Percentiles rank a stretch among this genome's conserved stretches.
These are phyloP conservation scores for Falco cherrug DNA, from an alignment of 2,797 vertebrate species.

Conservation along the genomic window DNA sequence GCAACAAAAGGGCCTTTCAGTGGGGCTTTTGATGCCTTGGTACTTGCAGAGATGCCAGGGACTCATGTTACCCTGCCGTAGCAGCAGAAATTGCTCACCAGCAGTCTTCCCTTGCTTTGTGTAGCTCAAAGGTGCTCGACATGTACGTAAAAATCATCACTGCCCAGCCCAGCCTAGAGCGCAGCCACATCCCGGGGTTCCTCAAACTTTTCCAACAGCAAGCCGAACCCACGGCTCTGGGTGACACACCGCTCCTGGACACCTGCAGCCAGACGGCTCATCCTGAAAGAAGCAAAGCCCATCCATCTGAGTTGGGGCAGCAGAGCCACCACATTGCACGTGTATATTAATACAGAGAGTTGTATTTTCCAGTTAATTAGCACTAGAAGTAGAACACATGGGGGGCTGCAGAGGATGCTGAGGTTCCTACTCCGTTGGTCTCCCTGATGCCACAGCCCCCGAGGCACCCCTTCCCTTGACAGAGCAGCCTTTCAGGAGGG, in stretches of 20 bases:
- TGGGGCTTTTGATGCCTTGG: background rate
- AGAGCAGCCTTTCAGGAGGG: background rate
- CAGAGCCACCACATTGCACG: background rate
- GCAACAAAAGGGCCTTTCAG: conserved; percentile 48
- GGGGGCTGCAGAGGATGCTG: background rate
- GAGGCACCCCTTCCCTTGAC: background rate
- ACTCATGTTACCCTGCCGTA: background rate
- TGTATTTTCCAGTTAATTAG: background rate
- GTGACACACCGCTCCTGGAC: fast-evolving
- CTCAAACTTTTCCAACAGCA: background rate
- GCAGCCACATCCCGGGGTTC: background rate
- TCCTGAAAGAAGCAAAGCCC: background rate
- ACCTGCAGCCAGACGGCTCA: background rate
- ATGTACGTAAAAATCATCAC: fast-evolving
- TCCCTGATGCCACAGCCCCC: background rate
- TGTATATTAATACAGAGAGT: background rate
- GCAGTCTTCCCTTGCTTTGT: background rate
- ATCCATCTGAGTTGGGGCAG: fast-evolving
- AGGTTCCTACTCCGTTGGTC: background rate
- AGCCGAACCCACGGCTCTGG: background rate
- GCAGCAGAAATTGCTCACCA: background rate
- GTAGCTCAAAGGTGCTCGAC: background rate
- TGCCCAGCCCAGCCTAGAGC: background rate
- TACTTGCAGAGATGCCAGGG: background rate
- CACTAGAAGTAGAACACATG: background rate